Evolutionary conservation across 2,113 vertebrate genomes (phyloP).

Genomic region (Cavia porcellus): DNA sequence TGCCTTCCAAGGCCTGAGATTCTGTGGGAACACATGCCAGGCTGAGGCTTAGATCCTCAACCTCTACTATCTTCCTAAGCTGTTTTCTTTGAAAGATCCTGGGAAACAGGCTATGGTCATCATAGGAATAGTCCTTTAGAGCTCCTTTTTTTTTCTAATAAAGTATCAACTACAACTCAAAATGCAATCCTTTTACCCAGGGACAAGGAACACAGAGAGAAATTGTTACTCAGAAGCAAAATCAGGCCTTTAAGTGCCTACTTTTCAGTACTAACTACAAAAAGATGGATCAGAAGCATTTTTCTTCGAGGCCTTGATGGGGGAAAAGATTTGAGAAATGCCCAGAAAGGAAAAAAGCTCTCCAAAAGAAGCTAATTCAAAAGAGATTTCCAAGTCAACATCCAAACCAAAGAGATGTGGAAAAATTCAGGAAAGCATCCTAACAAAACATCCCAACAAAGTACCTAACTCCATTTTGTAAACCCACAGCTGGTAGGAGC

Average conservation of each 20-base stretch:
- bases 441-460: conserved; percentile 74
- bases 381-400: conserved; percentile 75
- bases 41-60: neutral
- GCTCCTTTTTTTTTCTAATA: neutral
- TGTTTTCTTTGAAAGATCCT: conserved; percentile 68
- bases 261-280: neutral
- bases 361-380: conserved; percentile 78
- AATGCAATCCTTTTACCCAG: conserved; percentile 49
- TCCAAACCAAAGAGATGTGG: conserved; percentile 77
- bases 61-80: conserved; percentile 52
- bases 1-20: neutral
- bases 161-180: conserved; percentile 10
- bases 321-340: conserved; percentile 37
- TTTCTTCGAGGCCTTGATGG: neutral
- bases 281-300: neutral
- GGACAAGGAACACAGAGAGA: conserved; percentile 49
- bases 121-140: neutral
- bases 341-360: conserved; percentile 51
- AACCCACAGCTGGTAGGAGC: conserved; percentile 62
- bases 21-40: conserved; percentile 57
- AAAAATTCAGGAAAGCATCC: conserved; percentile 74
- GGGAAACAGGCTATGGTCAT: conserved; percentile 28
- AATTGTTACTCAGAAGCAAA: conserved; percentile 34
- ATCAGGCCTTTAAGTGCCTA: neutral
- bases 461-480: conserved; percentile 61